phyloP scores from a whole-genome alignment of 2,113 vertebrate genomes.

The Dolichallabes microphthalmus region DNA sequence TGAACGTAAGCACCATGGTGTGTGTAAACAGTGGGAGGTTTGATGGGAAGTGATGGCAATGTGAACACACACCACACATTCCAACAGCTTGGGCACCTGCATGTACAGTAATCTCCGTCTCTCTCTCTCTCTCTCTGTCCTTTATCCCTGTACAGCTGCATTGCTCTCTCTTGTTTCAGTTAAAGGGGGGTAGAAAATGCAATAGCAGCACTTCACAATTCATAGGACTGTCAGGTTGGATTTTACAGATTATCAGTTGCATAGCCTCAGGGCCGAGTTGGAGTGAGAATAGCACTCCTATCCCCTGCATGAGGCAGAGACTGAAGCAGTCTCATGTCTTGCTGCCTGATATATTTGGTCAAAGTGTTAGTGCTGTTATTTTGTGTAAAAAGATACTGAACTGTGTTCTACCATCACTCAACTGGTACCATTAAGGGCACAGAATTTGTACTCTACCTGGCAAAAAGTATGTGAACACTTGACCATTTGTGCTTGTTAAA shows the following conservation, averaged over 20 bases:
- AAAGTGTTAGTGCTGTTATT: conserved; percentile 6
- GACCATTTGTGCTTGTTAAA: neutral
- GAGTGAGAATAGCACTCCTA: conserved; percentile 56
- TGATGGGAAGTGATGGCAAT: conserved; percentile 40
- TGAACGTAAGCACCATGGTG: conserved; percentile 43
- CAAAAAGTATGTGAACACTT: neutral
- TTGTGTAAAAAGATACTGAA: neutral
- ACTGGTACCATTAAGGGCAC: neutral
- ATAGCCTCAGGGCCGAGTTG: conserved; percentile 57
- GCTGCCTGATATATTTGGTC: conserved; percentile 18
- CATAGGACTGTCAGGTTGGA: conserved; percentile 58
- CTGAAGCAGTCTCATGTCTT: conserved; percentile 37
- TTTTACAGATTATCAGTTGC: conserved; percentile 65
- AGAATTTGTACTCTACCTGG: neutral
- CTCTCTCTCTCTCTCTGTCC: neutral
- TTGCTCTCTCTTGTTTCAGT: conserved; percentile 25
- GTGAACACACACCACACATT: conserved; percentile 58
- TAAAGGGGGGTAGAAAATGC: conserved; percentile 41
- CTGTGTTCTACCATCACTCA: neutral
- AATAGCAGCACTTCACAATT: conserved; percentile 20
- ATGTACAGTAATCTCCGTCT: conserved; percentile 55
- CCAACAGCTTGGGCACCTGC: conserved; percentile 72
- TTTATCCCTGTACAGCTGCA: neutral
- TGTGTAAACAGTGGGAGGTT: conserved; percentile 59
- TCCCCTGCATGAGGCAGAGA: conserved; percentile 31